Base-by-base conservation (phyloP, 2,797 vertebrate genomes). In the Pyrrhura leucotis region DNA sequence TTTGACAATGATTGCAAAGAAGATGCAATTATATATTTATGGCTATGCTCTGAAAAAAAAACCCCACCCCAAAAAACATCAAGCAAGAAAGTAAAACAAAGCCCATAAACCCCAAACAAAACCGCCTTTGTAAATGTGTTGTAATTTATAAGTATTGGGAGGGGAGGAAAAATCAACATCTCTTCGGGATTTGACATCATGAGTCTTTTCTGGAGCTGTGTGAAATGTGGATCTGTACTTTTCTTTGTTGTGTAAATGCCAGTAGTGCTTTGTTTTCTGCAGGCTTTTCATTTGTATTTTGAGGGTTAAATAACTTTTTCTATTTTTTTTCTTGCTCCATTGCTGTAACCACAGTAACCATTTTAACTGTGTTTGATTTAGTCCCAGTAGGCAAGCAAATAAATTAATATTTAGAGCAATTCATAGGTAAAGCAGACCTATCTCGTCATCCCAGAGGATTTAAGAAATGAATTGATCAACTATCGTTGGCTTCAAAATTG, bases 321-420 rank as follows among this genome's bases (percentile, higher is more conserved):
- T 72, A 0, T 75, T 63, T 89, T 93, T 88, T 95, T 87, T 86
- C 79, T 87, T 93, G 61, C 90, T 96, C 53, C 65, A 69, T 89
- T 7, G 1, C 90, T 96, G 96, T 97, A 97, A 97, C 97, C 89
- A 97, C 97, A 97, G 96, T 97, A 98, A 97, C 96, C 90, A 93
- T 92, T 96, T 97, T 96, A 95, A 95, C 93, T 95, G 63, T 93
- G 85, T 93, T 97, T 97, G 83, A 94, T 95, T 97, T 94, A 94
- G 77, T 96, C 89, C 68, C 87, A 71, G 87, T 80, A 95, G 88
- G 91, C 85, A 95, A 90, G 74, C 79, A 90, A 93, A 96, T 95
- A 96, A 96, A 93, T 96, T 95, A 95, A 84, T 96, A 95, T 85
- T 96, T 96, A 74, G 88, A 90, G 56, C 93, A 90, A 93, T 93